These are phyloP conservation scores for Melanostoma mellinum DNA, from an alignment of 2,888 invertebrate genomes.

Conservation along the genomic window DNA sequence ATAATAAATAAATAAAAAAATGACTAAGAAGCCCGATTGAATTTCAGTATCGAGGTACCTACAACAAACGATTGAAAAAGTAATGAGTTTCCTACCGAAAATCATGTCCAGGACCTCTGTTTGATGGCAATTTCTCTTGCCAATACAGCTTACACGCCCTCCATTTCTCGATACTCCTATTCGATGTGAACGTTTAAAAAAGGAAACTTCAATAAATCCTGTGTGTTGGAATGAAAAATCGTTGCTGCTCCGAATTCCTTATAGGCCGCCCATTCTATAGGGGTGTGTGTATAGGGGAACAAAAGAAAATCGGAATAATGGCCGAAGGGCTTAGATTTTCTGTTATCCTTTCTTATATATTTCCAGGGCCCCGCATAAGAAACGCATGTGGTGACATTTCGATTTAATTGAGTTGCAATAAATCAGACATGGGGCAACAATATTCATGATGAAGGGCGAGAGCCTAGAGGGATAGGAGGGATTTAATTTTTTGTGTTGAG, in stretches of 20 bases:
- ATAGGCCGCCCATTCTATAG: neutral
- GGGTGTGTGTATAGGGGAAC: neutral
- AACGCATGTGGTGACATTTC: slow-evolving; percentile 70
- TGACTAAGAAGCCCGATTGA: neutral
- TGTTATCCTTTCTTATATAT: slow-evolving; percentile 21
- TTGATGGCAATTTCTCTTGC: slow-evolving; percentile 39
- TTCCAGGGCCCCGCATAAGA: slow-evolving; percentile 13
- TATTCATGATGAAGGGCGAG: slow-evolving; percentile 25
- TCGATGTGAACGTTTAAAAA: slow-evolving; percentile 13
- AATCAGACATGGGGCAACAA: slow-evolving; percentile 53
- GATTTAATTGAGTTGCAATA: slow-evolving; percentile 71
- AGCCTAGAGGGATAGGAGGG: neutral
- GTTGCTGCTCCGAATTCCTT: slow-evolving; percentile 12
- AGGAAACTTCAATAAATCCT: slow-evolving; percentile 51
- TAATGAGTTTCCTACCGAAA: slow-evolving; percentile 33
- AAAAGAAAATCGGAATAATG: slow-evolving; percentile 54
- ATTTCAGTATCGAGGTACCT: neutral
- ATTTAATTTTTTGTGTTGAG: slow-evolving; percentile 10
- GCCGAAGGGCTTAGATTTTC: slow-evolving; percentile 28
- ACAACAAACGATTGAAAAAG: slow-evolving; percentile 15
- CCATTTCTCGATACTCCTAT: slow-evolving; percentile 1
- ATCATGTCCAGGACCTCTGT: slow-evolving; percentile 25
- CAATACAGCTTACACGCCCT: slow-evolving; percentile 9
- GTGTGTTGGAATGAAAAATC: slow-evolving; percentile 36
- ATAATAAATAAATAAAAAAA: slow-evolving; percentile 20